Conservation (phyloP, 1,140 invertebrate species). For the Lepidurus couesii region DNA sequence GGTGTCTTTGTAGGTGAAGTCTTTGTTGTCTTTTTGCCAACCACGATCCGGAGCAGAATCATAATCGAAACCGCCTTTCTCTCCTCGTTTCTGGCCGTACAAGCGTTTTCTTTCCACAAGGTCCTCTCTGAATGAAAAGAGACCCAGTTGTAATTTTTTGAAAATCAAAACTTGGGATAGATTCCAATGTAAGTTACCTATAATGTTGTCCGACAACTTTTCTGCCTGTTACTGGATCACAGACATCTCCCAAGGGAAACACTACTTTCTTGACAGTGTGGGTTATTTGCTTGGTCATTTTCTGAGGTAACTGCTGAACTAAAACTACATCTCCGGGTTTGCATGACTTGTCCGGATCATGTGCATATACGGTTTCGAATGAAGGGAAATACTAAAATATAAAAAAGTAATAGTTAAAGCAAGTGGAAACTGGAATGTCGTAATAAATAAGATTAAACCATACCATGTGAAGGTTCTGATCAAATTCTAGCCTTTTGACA, state of each 20-base stretch:
- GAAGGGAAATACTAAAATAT: constrained; percentile 68
- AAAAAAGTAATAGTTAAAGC: constrained; percentile 39
- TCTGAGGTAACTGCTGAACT: constrained; percentile 62
- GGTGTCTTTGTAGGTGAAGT: constrained; percentile 67
- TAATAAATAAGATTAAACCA: constrained; percentile 39
- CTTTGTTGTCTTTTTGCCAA: constrained; percentile 69
- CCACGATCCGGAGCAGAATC: constrained; percentile 68
- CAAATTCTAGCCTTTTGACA: constrained; percentile 61
- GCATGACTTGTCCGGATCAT: constrained; percentile 67
- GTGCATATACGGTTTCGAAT: constrained; percentile 61
- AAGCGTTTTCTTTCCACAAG: constrained; percentile 59
- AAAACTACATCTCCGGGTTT: constrained; percentile 76
- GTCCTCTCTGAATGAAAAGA: constrained; percentile 54
- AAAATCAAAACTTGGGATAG: constrained; percentile 34
- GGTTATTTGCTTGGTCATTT: constrained; percentile 66
- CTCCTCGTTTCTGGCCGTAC: constrained; percentile 56
- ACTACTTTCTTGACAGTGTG: constrained; percentile 72
- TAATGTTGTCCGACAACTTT: constrained; percentile 64
- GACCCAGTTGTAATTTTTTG: constrained; percentile 25
- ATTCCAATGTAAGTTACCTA: constrained; percentile 44
- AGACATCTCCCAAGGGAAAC: constrained; percentile 72
- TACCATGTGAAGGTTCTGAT: constrained; percentile 63
- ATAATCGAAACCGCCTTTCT: constrained; percentile 60
- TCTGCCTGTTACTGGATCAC: constrained; percentile 73
- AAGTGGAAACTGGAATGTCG: constrained; percentile 37